Evolutionary conservation across 2,888 invertebrate genomes (phyloP).

Genomic region (Thysanoteuthis rhombus): DNA sequence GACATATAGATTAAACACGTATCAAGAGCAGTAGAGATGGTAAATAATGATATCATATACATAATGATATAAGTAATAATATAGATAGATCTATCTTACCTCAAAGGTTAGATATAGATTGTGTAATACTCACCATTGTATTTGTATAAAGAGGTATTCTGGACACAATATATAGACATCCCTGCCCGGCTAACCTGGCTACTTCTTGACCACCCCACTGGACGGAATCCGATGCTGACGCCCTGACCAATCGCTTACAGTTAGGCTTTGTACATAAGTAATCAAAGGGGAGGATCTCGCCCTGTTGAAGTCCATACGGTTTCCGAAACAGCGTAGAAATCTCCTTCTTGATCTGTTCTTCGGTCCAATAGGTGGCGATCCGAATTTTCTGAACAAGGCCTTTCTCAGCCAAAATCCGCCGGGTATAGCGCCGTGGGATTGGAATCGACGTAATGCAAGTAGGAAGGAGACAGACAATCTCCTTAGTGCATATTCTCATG

Average conservation of each 20-base stretch:
- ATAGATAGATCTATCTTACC: not conserved
- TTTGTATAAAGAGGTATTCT: slow-evolving; percentile 31
- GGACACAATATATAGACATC: slow-evolving; percentile 31
- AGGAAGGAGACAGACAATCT: slow-evolving; percentile 26
- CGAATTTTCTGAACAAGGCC: slow-evolving; percentile 31
- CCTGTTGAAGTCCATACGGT: slow-evolving; percentile 26
- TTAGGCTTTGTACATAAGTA: slow-evolving; percentile 31
- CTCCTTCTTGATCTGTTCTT: slow-evolving; percentile 28
- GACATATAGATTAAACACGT: no score
- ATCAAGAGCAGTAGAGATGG: no score
- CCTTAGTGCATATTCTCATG: slow-evolving; percentile 31
- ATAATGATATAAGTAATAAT: not conserved
- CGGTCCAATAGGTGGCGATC: slow-evolving; percentile 32
- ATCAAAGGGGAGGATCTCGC: slow-evolving; percentile 28
- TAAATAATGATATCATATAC: not conserved
- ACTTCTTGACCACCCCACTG: slow-evolving; percentile 32
- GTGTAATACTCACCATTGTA: slow-evolving; percentile 21
- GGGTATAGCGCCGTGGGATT: slow-evolving; percentile 27
- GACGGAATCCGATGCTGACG: slow-evolving; percentile 30
- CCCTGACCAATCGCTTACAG: slow-evolving; percentile 31
- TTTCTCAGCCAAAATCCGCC: slow-evolving; percentile 30
- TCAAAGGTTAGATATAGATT: not conserved
- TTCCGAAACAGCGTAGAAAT: slow-evolving; percentile 29
- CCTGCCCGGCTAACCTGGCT: slow-evolving; percentile 27
- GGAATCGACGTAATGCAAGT: slow-evolving; percentile 31